phyloP scores from a whole-genome alignment of 2,888 invertebrate genomes.

The Pseudeuparius sepicola region DNA sequence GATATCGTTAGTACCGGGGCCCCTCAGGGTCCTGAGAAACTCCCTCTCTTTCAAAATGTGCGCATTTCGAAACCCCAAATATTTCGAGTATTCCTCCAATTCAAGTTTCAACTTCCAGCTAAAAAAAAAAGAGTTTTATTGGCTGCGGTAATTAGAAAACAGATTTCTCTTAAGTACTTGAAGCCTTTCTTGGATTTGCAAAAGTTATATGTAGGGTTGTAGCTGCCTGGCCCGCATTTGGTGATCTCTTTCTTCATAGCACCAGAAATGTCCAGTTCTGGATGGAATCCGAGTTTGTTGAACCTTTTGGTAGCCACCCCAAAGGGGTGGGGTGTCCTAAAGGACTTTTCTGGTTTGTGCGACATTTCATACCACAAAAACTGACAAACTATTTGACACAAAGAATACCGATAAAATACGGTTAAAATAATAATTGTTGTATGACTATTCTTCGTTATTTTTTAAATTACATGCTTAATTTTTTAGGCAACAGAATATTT shows the following conservation, averaged over 20 bases:
- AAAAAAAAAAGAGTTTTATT: conserved; percentile 11
- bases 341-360: conserved; percentile 12
- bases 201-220: conserved; percentile 17
- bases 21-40: conserved; percentile 22
- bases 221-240: conserved; percentile 24
- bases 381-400: too few species aligned
- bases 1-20: conserved; percentile 24
- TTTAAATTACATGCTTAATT: background rate
- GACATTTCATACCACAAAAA: too few species aligned
- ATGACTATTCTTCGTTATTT: too few species aligned
- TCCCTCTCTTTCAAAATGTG: conserved; percentile 20
- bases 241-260: conserved; percentile 23
- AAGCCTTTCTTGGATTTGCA: too few species aligned
- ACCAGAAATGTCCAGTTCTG: conserved; percentile 24
- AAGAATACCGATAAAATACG: too few species aligned
- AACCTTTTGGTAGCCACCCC: conserved; percentile 25
- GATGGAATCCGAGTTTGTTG: conserved; percentile 25
- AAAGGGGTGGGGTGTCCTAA: conserved; percentile 22
- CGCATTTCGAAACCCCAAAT: conserved; percentile 23
- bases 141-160: background rate
- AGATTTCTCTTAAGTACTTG: conserved; percentile 1
- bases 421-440: too few species aligned
- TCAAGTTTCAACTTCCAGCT: conserved; percentile 26
- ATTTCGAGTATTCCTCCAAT: conserved; percentile 25
- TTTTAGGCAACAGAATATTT: conserved; percentile 23